Base-by-base conservation (phyloP, 2,888 invertebrate species). In the Zaprionus lineosus region DNA sequence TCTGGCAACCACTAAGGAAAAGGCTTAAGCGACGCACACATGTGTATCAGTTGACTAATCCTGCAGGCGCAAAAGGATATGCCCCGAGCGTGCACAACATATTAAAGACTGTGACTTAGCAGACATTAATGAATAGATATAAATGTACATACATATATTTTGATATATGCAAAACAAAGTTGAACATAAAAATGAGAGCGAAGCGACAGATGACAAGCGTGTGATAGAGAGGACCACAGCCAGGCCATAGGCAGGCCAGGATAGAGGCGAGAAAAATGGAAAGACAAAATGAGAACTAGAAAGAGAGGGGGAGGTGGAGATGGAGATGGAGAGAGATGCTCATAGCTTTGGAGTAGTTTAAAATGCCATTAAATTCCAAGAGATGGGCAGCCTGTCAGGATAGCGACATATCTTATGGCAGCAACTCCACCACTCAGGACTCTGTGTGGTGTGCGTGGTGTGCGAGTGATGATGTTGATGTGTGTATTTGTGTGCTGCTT, bases 41-140 rank as follows among this genome's bases (percentile, higher is more conserved):
- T 56, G 55, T 65, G 29, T 33, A 18, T 14, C 37, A 21, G 43
- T 31, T 11, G 37, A 37, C 37, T 50, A 66, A 56, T 51, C 55
- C 51, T 21, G 33, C 31, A 37, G 29, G 11, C 40, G 33, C 33
- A 40, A 16, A 48, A 58, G 56, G 46, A 62, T 58, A 26, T 53
- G 62, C 66, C 64, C 62, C 55, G 47, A 39, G 62, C 73, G 61
- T 73, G 75, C 72, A 63, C 31, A 74, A 84, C 75, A 81, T 78
- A 84, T 78, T 63, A 74, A 84, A 75, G 64, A 73, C 64, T 84
- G 68, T 79, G 75, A 65, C 73, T 74, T 52, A 63, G 62, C 50
- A 53, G 75, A 82, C 83, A 82, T 73, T 82, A 84, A 82, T 82
- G 75, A 84, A 78, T 72, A 65, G 44, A 64, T 55, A 56, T 55